A percentile compares a stretch with the other conserved stretches of the same genome.
Evolutionary conservation across 64 coral and sea anemone genomes (phyloP).

Genomic region (Pocillopora damicornis): DNA sequence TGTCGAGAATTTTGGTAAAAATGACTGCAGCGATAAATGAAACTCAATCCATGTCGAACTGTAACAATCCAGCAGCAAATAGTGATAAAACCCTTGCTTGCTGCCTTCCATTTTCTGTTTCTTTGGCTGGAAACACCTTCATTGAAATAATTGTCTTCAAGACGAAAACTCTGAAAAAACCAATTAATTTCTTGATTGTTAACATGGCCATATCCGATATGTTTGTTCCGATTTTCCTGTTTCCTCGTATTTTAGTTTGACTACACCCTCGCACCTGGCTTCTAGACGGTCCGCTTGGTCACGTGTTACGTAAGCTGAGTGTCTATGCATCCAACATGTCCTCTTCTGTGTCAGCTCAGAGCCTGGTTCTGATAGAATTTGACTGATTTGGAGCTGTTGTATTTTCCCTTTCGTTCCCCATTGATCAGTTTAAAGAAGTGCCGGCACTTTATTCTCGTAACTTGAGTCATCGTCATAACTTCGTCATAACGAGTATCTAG

Average conservation of each 20-base stretch:
- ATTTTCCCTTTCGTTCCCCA: no score
- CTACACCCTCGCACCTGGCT: not conserved
- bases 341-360: no score
- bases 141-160: not conserved
- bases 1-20: no score
- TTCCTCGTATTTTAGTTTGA: not conserved
- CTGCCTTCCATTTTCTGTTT: not conserved
- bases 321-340: no score
- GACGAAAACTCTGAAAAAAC: not conserved
- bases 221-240: not conserved
- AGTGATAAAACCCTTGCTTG: not conserved
- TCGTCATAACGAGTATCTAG: no score
- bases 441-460: no score
- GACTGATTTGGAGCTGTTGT: no score
- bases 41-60: not conserved
- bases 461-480: no score
- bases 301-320: no score
- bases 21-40: not conserved
- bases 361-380: no score
- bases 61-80: not conserved
- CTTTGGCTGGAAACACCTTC: not conserved
- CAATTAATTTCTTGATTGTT: not conserved
- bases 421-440: no score
- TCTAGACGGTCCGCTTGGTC: not conserved
- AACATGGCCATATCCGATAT: not conserved